Conservation (phyloP, 2,113 vertebrate species). For the Psephotus haematonotus region DNA sequence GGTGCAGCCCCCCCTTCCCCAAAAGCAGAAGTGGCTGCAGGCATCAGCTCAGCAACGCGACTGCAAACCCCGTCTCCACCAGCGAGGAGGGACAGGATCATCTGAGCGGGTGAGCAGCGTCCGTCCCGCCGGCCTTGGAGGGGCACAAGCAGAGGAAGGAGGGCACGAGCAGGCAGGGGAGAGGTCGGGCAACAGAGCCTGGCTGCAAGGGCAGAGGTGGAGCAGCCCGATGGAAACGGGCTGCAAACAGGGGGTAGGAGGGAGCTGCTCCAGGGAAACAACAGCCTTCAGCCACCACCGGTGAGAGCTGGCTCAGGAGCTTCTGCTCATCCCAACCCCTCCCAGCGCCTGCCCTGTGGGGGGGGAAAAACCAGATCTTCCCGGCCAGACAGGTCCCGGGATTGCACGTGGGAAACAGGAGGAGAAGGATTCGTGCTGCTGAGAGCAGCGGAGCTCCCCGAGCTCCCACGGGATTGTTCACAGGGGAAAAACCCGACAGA, state of each 20-base stretch:
- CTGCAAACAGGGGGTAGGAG: neutral
- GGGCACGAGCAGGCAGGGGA: neutral
- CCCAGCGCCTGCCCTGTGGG: neutral
- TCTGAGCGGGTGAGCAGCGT: neutral
- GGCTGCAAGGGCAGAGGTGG: neutral
- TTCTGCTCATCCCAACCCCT: neutral
- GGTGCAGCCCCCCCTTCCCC: neutral
- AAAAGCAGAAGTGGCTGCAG: slow-evolving; percentile 19
- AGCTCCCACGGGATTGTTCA: neutral
- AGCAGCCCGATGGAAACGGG: neutral
- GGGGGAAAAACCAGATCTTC: neutral
- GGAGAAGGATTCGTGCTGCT: neutral
- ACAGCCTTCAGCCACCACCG: neutral
- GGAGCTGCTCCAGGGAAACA: neutral
- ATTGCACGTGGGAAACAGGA: neutral
- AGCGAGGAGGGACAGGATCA: neutral
- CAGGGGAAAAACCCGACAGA: neutral
- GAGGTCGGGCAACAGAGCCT: neutral
- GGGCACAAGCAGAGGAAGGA: accelerated
- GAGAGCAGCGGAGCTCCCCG: neutral
- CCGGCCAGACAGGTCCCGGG: slow-evolving; percentile 41
- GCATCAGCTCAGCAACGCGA: neutral
- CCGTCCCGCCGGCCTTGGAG: neutral
- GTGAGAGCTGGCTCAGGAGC: neutral
- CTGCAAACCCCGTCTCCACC: neutral